Evolutionary conservation across 2,113 vertebrate species (phyloP), one percentile per base, ranked within the genome.

Genomic region (Paralichthys olivaceus): DNA sequence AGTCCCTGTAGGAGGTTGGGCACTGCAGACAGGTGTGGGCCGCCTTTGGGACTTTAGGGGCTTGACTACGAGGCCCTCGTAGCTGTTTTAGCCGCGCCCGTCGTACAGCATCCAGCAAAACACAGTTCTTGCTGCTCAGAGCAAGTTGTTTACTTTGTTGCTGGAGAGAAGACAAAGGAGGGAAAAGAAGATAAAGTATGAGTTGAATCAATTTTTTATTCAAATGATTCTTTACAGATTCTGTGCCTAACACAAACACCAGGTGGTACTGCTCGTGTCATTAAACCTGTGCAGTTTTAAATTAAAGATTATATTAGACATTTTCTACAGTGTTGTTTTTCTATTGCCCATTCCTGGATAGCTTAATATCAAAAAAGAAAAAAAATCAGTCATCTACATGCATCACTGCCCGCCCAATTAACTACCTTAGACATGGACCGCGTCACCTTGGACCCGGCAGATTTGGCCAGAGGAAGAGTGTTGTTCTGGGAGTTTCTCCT

Each of bases 1-100:
- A 95, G 87, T 94, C 93, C 75, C 80, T 89, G 87, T 94, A 94
- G 51, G 90, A 64, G 45, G 89, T 61, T 1, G 88, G 40, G 77
- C 95, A 95, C 88, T 95, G 88, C 68, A 81, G 71, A 56, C 95
- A 95, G 62, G 85, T 19, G 8, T 95, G 95, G 23, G 92, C 75
- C 9, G 79, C 70, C 72, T 91, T 90, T 0, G 85, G 87, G 61
- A 57, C 88, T 78, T 83, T 93, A 34, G 91, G 90, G 45, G 89
- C 84, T 77, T 93, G 92, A 76, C 89, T 86, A 0, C 91, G 80
- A 60, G 92, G 89, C 43, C 89, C 87, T 22, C 92, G 79, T 0
- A 92, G 91, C 88, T 89, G 92, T 84, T 92, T 94, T 56, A 92
- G 75, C 29, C 93, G 85, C 0, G 91, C 89, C 32, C 88, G 85